phyloP scores from a whole-genome alignment of 2,888 invertebrate species.

The Lathronympha strigana region DNA sequence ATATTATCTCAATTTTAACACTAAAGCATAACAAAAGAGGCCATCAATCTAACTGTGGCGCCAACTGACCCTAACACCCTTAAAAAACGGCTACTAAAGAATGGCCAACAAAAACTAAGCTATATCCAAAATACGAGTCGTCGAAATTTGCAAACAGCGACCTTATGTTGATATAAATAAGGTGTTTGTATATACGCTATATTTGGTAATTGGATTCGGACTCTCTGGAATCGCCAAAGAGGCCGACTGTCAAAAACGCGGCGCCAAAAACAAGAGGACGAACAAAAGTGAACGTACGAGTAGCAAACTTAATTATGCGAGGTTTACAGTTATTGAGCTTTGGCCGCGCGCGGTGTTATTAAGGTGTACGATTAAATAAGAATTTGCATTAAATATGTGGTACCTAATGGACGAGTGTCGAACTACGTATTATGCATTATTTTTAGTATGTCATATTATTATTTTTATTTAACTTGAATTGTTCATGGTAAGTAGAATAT shows the following conservation, averaged over 20 bases:
- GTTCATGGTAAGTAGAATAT: too few species aligned
- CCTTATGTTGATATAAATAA: constrained; percentile 50
- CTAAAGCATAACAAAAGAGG: constrained; percentile 53
- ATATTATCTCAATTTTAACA: constrained; percentile 47
- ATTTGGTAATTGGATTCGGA: constrained; percentile 81
- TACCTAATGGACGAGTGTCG: neutral
- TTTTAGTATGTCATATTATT: too few species aligned
- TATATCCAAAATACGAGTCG: constrained; percentile 48
- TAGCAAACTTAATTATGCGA: constrained; percentile 41
- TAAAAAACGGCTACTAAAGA: constrained; percentile 73
- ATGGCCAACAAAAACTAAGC: constrained; percentile 70
- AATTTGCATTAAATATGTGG: constrained; percentile 15
- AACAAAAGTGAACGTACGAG: constrained; percentile 61
- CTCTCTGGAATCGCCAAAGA: constrained; percentile 78
- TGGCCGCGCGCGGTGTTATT: constrained; percentile 23
- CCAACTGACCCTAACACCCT: constrained; percentile 77
- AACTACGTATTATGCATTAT: neutral
- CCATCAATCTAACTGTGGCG: constrained; percentile 77
- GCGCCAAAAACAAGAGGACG: constrained; percentile 72
- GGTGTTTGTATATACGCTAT: constrained; percentile 46
- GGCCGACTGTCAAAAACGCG: constrained; percentile 80
- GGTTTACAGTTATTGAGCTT: constrained; percentile 39
- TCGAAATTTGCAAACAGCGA: constrained; percentile 46
- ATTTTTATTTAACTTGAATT: too few species aligned
- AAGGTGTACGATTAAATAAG: constrained; percentile 23